Conservation (phyloP, 2,113 vertebrate genomes). For the Trogon surrucura region DNA sequence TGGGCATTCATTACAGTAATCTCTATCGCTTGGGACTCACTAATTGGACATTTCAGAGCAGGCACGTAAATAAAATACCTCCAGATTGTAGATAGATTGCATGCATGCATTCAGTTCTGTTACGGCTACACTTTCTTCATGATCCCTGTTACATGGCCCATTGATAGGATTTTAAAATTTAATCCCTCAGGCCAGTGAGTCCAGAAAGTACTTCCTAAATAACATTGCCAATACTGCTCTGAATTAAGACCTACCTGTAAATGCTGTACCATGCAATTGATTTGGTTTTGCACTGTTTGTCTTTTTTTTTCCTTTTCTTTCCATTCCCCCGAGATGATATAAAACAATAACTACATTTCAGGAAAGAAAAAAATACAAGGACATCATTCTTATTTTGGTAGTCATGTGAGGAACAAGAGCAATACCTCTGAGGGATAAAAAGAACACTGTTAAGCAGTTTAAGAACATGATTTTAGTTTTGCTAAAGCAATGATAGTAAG, state of each 20-base stretch:
- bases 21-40: neutral
- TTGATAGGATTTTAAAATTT: conserved; percentile 66
- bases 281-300: neutral
- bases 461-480: neutral
- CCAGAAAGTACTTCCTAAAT: conserved; percentile 70
- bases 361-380: neutral
- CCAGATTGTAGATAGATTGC: neutral
- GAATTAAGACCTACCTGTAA: conserved; percentile 60
- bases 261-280: neutral
- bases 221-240: conserved; percentile 62
- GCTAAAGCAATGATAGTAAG: neutral
- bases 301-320: neutral
- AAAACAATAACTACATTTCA: neutral
- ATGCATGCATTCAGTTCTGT: neutral
- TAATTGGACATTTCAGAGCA: conserved; percentile 46
- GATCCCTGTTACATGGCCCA: neutral
- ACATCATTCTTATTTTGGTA: too few species aligned
- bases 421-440: neutral
- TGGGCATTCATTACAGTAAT: conserved; percentile 14
- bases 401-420: neutral
- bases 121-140: conserved; percentile 6
- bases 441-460: neutral
- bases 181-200: neutral
- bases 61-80: conserved; percentile 52
- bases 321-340: neutral